Base-by-base conservation (phyloP, 2,888 invertebrate species). In the Argyra leucocephala region DNA sequence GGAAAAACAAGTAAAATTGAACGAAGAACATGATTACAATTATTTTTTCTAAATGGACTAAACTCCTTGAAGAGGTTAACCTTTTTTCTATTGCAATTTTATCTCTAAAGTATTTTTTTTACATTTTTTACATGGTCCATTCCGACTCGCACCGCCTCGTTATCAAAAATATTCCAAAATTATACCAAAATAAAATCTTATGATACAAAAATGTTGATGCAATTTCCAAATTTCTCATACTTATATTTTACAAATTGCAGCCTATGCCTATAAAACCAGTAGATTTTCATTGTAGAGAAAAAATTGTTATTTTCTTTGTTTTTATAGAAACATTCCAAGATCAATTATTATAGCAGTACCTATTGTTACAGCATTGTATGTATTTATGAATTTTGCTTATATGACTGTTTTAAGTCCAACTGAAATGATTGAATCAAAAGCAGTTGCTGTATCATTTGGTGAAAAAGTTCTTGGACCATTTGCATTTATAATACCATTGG, bases 341-440 rank as follows among this genome's bases (percentile, higher is more conserved):
- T 89, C 91, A 71, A 91, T 93, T 70, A 81, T 87, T 10, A 88
- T 93, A 63, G 91, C 89, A 0, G 89, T 93, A 0, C 93, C 93
- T 0, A 79, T 90, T 7, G 90, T 93, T 31, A 92, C 91, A 0
- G 78, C 85, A 0, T 82, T 91, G 12, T 93, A 93, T 74, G 87
- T 92, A 24, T 84, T 88, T 72, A 91, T 91, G 86, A 93, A 93
- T 74, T 83, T 92, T 21, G 88, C 92, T n/a, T 93, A 93, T 78
- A 88, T 93, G 87, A 86, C 91, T 0, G 91, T 89, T 5, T 78
- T 93, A 70, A 86, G 85, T 3, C 83, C 85, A 64, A 79, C 83
- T 0, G 91, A 92, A 74, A 87, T 94, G 84, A 81, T 87, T 18
- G 81, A 82, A 5, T 86, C 90, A 0, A 84, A 85, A 1, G 92